These are phyloP conservation scores for Agrochola circellaris DNA, from an alignment of 2,888 invertebrate genomes.

Conservation along the genomic window DNA sequence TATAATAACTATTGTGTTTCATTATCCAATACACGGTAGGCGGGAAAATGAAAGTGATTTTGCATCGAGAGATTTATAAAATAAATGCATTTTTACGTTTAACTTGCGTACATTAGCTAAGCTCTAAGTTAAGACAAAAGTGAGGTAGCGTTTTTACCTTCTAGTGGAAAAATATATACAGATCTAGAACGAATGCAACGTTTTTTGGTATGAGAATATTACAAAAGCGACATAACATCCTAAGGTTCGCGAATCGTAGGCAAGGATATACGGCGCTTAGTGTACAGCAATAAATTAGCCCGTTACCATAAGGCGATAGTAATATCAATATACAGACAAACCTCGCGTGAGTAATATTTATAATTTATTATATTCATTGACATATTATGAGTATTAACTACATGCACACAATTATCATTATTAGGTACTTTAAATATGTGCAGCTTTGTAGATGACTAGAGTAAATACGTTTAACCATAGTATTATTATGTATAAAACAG, in stretches of 20 bases:
- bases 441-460: slow-evolving; percentile 90
- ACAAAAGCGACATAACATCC: slow-evolving; percentile 74
- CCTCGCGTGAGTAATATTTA: slow-evolving; percentile 79
- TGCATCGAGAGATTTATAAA: slow-evolving; percentile 61
- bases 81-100: slow-evolving; percentile 66
- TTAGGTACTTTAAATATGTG: slow-evolving; percentile 85
- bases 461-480: slow-evolving; percentile 86
- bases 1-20: slow-evolving; percentile 77
- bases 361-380: slow-evolving; percentile 81
- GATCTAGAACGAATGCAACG: slow-evolving; percentile 83
- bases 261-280: slow-evolving; percentile 65
- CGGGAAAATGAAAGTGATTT: slow-evolving; percentile 62
- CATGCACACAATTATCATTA: slow-evolving; percentile 84
- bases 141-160: slow-evolving; percentile 90
- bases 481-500: slow-evolving; percentile 85
- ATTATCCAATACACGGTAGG: slow-evolving; percentile 61
- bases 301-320: slow-evolving; percentile 72
- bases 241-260: slow-evolving; percentile 65
- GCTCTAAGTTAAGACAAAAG: slow-evolving; percentile 88
- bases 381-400: slow-evolving; percentile 87
- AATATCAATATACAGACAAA: slow-evolving; percentile 81
- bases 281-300: slow-evolving; percentile 72
- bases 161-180: slow-evolving; percentile 90
- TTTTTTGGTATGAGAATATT: slow-evolving; percentile 81
- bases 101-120: slow-evolving; percentile 81